These are phyloP conservation scores for Trinorchestia longiramus DNA, from an alignment of 1,140 invertebrate genomes.

Conservation along the genomic window DNA sequence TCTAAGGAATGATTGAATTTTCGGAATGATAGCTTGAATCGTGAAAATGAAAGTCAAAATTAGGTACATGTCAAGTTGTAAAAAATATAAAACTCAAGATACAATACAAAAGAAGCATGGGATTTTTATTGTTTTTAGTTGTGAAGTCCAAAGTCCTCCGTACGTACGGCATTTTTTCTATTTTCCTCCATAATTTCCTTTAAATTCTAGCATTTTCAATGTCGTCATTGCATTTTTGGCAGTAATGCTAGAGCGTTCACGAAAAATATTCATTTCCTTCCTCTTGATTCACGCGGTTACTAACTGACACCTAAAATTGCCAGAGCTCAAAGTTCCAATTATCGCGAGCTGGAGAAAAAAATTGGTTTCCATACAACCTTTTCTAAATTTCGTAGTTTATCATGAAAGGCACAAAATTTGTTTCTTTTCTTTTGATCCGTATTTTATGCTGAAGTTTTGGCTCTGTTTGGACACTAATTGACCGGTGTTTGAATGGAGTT, in stretches of 20 bases:
- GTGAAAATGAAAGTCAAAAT: no score
- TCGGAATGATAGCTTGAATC: no score
- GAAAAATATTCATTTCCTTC: background rate
- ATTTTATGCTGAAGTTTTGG: background rate
- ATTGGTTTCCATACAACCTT: background rate
- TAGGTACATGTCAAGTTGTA: no score
- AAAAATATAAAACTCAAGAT: no score
- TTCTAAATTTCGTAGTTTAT: background rate
- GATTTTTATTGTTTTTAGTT: background rate
- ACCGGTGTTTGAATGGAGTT: background rate
- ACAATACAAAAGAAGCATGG: background rate
- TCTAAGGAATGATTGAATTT: no score
- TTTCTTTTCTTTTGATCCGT: background rate
- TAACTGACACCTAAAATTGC: background rate
- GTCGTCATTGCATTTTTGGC: background rate
- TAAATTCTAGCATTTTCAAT: background rate
- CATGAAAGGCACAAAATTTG: background rate
- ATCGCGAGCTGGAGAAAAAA: background rate
- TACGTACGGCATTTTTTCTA: background rate
- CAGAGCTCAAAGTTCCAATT: background rate
- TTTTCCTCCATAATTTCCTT: background rate
- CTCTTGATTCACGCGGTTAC: background rate
- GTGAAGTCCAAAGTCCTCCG: no score
- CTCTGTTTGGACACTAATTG: background rate
- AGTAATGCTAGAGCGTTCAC: background rate